phyloP scores from a whole-genome alignment of 2,113 vertebrate species.

The Orthonyx spaldingii region DNA sequence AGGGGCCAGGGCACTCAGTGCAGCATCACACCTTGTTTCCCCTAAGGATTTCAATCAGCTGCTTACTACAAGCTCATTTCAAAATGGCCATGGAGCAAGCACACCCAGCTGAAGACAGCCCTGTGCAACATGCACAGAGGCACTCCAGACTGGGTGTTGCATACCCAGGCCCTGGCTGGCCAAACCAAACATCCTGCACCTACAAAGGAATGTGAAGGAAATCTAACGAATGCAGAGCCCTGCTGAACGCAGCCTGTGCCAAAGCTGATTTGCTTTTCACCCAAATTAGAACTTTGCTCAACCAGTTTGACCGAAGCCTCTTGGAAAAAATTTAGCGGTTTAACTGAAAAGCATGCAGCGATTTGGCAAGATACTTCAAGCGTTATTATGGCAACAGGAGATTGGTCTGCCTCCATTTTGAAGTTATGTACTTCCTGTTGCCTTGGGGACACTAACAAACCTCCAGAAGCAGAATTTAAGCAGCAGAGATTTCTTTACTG shows the following conservation, averaged over 20 bases:
- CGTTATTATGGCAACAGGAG: not conserved
- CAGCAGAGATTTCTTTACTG: not conserved
- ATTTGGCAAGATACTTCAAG: not conserved
- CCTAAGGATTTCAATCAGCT: not conserved
- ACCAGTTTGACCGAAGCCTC: not conserved
- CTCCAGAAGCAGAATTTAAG: not conserved
- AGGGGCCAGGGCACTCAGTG: rapidly evolving
- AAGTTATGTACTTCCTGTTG: not conserved
- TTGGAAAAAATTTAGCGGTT: not conserved
- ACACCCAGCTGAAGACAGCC: rapidly evolving
- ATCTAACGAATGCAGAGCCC: rapidly evolving
- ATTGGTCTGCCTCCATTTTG: not conserved
- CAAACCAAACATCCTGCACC: not conserved
- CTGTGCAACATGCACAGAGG: rapidly evolving
- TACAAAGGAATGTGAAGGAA: not conserved
- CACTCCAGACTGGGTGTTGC: not conserved
- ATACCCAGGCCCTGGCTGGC: rapidly evolving
- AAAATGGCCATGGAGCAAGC: rapidly evolving
- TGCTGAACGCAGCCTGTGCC: rapidly evolving
- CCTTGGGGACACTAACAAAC: not conserved
- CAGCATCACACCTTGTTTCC: not conserved
- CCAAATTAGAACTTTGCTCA: not conserved
- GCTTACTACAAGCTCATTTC: rapidly evolving
- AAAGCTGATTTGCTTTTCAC: not conserved
- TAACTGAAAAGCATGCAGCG: not conserved